Conservation (phyloP, 1,140 invertebrate genomes). For the Dufourea novaeangliae region DNA sequence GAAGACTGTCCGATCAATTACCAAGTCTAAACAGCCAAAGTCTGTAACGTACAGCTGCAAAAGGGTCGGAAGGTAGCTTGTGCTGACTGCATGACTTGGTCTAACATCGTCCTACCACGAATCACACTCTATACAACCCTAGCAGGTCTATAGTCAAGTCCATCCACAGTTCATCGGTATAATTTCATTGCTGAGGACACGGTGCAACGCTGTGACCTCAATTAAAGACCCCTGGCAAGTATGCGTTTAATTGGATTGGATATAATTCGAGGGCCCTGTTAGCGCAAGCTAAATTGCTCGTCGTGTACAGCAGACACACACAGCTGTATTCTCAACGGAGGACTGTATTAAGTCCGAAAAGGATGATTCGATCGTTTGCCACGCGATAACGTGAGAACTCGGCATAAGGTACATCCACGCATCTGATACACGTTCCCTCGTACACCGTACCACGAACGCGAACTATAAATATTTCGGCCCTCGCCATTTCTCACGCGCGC, state of each 20-base stretch:
- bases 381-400: slow-evolving; percentile 67
- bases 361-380: slow-evolving; percentile 50
- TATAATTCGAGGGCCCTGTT: neutral
- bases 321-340: slow-evolving; percentile 19
- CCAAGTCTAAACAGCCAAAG: no score
- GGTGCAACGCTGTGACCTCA: no score
- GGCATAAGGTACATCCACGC: slow-evolving; percentile 60
- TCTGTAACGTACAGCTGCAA: no score
- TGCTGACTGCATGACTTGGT: no score
- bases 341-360: slow-evolving; percentile 46
- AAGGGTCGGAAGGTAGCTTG: no score
- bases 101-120: no score
- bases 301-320: neutral
- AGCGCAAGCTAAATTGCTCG: neutral
- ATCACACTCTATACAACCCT: no score
- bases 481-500: slow-evolving; percentile 45
- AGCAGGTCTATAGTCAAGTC: no score
- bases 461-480: slow-evolving; percentile 64
- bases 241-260: neutral
- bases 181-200: no score
- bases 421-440: slow-evolving; percentile 43
- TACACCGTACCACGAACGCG: slow-evolving; percentile 48
- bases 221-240: neutral
- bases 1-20: no score
- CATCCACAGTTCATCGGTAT: no score